A percentile compares a stretch with the other conserved stretches of the same genome.
Evolutionary conservation across 37 sponge, comb jelly and placozoan genomes (phyloP).

Genomic region (Cladorhizidae sp.): DNA sequence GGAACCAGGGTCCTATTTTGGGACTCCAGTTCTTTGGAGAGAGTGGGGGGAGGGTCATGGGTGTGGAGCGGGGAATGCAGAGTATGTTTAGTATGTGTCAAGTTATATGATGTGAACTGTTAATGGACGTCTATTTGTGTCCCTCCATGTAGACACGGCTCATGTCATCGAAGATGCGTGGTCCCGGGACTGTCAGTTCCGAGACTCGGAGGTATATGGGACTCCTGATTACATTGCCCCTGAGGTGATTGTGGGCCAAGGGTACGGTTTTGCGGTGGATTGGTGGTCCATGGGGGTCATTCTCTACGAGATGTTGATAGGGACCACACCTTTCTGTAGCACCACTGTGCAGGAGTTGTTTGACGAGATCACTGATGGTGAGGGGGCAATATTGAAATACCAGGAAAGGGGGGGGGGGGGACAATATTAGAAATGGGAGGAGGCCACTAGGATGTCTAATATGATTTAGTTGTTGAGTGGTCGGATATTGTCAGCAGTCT

Average conservation of each 20-base stretch:
- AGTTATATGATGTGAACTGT: no score
- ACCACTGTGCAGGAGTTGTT: conserved; percentile 93
- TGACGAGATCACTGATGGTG: conserved; percentile 91
- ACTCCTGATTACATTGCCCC: conserved; percentile 99
- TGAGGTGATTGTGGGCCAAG: conserved; percentile 93
- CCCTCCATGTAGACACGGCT: conserved; percentile 51
- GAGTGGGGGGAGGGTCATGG: no score
- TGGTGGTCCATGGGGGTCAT: conserved; percentile 99
- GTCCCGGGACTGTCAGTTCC: conserved; percentile 68
- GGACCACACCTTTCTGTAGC: conserved; percentile 86
- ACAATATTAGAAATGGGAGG: no score
- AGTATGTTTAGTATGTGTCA: no score
- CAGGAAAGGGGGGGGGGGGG: no score
- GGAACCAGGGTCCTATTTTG: no score
- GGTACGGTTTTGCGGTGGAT: conserved; percentile 89
- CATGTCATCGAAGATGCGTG: conserved; percentile 72
- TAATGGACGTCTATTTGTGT: no score
- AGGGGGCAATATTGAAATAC: conserved; percentile 6
- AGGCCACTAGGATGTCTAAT: no score
- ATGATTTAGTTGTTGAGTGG: no score
- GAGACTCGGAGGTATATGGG: conserved; percentile 82
- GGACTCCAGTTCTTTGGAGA: no score
- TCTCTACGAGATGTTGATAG: conserved; percentile 93
- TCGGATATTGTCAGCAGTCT: no score
- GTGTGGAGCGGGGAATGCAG: no score